Base-by-base conservation (phyloP, 2,113 vertebrate genomes). In the Microtus montanus region DNA sequence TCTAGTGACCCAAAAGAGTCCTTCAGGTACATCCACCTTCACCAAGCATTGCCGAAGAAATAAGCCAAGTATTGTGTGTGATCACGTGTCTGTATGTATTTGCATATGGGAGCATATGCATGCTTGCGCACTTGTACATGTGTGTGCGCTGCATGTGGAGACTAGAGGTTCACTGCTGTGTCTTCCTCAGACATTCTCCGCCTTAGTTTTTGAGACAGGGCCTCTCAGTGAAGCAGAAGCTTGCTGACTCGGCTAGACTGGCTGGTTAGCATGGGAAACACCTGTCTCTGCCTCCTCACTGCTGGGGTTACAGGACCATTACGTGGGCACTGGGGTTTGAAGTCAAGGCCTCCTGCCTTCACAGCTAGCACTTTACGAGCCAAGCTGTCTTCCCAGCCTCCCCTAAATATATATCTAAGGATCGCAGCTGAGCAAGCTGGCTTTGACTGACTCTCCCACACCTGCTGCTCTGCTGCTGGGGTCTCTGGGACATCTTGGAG, bases 381-480 rank as follows among this genome's bases (percentile, higher is more conserved):
- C 2, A 2, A 86, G 44, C 30, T 20, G 2, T 49, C 20, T 15
- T 41, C 38, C 83, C 41, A 85, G 63, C 28, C 17, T 68, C 38
- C 83, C 30, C 63, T 89, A 63, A 28, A 44, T 54, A 35, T 75
- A 54, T 58, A n/a, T 35, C 68, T 90, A 74, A 33, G 87, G 44
- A 47, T 82, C 61, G 86, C 33, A 11, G 41, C 52, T 80, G 11
- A 30, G 28, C 79, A 61, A 9, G 6, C 7, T 41, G 63, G 74
- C 74, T 89, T 26, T 1, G 4, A 38, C 64, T 0, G 4, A 79
- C 54, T 26, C 5, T 0, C 11, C 12, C 9, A 5, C 35, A 4
- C 19, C 0, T 33, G 35, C 58, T 28, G 24, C 35, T 28, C 19
- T 14, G n/a, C 15, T 44, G 1, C 0, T 47, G 20, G 3, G 35